Base-by-base conservation (phyloP, 1,140 invertebrate species). In the Aphaenogaster ashmeadi region DNA sequence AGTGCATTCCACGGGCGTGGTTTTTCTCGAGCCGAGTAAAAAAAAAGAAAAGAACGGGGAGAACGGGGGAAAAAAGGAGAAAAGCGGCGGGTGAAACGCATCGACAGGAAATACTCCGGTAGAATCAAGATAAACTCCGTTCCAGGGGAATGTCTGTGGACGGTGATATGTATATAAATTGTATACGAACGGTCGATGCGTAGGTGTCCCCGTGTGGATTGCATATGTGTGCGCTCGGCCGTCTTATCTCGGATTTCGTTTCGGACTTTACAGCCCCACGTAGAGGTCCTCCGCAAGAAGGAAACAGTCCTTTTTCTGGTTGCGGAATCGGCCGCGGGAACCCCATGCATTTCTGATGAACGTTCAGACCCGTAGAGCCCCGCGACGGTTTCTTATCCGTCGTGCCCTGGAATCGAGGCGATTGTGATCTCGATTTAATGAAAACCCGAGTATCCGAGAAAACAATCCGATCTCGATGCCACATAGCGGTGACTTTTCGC, bases 281-380 rank as follows among this genome's bases (percentile, higher is more conserved):
- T 80, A 85, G 44, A 60, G 66, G 66, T 87, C 67, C 66, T 87
- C 80, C 86, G 66, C 79, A 84, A 86, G 88, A 87, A 69, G 83
- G 87, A 85, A 93, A 91, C 91, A 91, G 79, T 89, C 79, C 87
- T 93, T 92, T 85, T 75, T 81, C 77, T 69, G 78, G 67, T 92
- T 90, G 89, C 78, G 78, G 84, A 87, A 89, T 79, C 81, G 78
- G 78, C 58, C 80, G 21, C 60, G 79, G 47, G 44, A 93, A 94
- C 89, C 92, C 93, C 92, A 95, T 95, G 93, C 94, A 95, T 95
- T 95, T 95, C 94, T 94, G 94, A 95, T 95, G 94, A 95, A 95
- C 92, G 69, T 67, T 60, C 86, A 44, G 44, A 54, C 41, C 21
- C 41, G 83, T 78, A 54, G 36, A 81, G 21, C 71, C 84, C 67